Base-by-base conservation (phyloP, 1,140 invertebrate genomes). In the Drosophila sp. region DNA sequence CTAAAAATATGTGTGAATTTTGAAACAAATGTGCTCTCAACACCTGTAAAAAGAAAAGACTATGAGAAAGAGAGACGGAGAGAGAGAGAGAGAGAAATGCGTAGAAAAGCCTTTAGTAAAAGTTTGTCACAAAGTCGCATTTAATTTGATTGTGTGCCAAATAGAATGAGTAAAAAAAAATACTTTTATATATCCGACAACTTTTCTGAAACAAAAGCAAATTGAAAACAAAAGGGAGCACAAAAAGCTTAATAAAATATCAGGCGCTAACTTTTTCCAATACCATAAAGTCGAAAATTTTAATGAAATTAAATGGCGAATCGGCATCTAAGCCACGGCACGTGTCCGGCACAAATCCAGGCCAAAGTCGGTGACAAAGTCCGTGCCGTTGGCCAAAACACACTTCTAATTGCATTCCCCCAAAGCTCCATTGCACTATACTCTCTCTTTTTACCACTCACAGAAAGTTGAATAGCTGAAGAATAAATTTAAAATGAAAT, bases 131-230 rank as follows among this genome's bases (percentile, higher is more conserved):
- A 61, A 69, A 64, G 70, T 80, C 73, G 48, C 78, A 81, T 81
- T 81, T 81, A 81, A 81, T 81, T 81, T 77, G 73, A 81, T 81
- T 81, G 69, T 80, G 27, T 46, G 62, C 21, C 50, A 34, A 58
- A 36, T 21, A 29, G 11, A 16, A 16, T 32, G 4, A 51, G 32
- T 32, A 32, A 0, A 14, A 16, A 50, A 51, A 34, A 34, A 32
- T n/a, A 11, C 29, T 53, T 53, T 13, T 18, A 53, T 34, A 36
- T 34, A 53, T 36, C 29, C 29, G 14, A 36, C 29, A 53, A 53
- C 29, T 53, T 53, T 53, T 14, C 13, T 3, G 14, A 50, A 13
- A 16, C n/a, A 27, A 61, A 21, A 29, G n/a, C 43, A 57, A 29
- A 38, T 34, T 2, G 51, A 54, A 36, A 14, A 29, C 14, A 18